A percentile compares a stretch with the other conserved stretches of the same genome.
phyloP scores from a whole-genome alignment of 1,140 invertebrate genomes.

The Cydia fagiglandana region DNA sequence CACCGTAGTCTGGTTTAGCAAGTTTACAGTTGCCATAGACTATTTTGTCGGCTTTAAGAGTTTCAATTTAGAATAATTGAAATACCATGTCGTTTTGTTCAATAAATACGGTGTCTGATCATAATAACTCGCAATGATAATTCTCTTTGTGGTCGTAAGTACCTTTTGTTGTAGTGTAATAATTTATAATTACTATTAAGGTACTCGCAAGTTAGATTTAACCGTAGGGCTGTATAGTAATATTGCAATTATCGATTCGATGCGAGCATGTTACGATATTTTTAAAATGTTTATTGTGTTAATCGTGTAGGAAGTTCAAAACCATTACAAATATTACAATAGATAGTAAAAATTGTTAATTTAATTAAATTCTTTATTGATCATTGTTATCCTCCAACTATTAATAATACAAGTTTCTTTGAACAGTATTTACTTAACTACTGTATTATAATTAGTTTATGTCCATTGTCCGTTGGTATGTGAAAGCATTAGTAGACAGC shows the following conservation, averaged over 20 bases:
- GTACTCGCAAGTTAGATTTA: background rate
- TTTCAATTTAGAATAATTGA: no score
- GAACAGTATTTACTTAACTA: no score
- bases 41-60: background rate
- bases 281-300: background rate
- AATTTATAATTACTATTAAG: slow-evolving; percentile 19
- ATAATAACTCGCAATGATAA: slow-evolving; percentile 5
- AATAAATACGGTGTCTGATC: no score
- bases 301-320: background rate
- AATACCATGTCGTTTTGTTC: no score
- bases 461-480: no score
- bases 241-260: background rate
- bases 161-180: background rate
- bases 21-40: background rate
- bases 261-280: background rate
- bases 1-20: background rate
- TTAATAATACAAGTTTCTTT: no score
- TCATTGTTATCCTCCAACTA: no score
- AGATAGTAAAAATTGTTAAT: background rate
- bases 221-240: background rate
- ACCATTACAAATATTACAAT: background rate
- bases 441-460: no score
- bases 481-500: background rate
- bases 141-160: background rate
- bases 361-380: background rate